Base-by-base conservation (phyloP, 2,888 invertebrate species). In the Mesorhabditis spiculigera region DNA sequence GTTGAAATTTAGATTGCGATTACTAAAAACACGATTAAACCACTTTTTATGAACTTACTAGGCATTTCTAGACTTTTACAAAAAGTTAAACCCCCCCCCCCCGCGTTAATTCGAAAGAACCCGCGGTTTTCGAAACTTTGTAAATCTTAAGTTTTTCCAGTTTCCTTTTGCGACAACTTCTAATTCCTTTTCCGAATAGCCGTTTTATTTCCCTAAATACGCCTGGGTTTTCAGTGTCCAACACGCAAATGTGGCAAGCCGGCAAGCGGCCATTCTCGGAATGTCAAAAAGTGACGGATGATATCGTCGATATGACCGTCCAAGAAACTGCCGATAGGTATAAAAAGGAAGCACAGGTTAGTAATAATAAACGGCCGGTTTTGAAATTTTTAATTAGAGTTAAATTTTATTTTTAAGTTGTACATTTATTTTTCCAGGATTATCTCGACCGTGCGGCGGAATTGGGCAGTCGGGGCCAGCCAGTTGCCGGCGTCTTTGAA, bases 181-280 rank as follows among this genome's bases (percentile, higher is more conserved):
- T 28, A 28, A 28, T 28, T 28, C 28, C 28, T 28, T 28, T 28
- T 28, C 28, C 28, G 28, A 28, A 28, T 28, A 28, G 28, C 28
- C 28, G 28, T 28, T 28, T 28, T 28, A 28, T 28, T 28, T 28
- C 28, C 28, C 3, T 28, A 3, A 3, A 28, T 28, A 28, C 28
- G 28, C 28, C 28, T 28, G 28, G 3, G 28, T 50, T 50, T 50
- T n/a, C 58, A 50, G 58, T n/a, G 10, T 50, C 75, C 45, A 76
- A 74, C 65, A 71, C 80, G 0, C 80, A 80, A 67, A 80, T 80
- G 79, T 73, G 73, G n/a, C 78, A 80, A 63, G 74, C 77, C 68
- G 78, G 77, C 8, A 43, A 72, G 58, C 71, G 66, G 0, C 71
- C 76, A 0, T 70, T 72, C 6, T 41, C 67, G 13, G 72, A 78